Evolutionary conservation across 2,888 invertebrate genomes (phyloP).

Genomic region (Dryobotodes eremita): DNA sequence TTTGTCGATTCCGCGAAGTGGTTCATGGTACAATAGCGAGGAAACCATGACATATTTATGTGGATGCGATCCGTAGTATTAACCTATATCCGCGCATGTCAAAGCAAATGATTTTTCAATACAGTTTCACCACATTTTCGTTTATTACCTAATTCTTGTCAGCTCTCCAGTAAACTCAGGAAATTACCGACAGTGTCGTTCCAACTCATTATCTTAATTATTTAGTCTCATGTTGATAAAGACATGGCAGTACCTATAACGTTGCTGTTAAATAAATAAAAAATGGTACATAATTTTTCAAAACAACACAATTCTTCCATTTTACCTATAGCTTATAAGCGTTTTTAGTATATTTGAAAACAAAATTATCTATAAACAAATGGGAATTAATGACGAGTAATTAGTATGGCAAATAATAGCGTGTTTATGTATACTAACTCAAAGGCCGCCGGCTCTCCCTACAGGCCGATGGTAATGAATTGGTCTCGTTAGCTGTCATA

Average conservation of each 20-base stretch:
- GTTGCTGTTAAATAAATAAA: neutral
- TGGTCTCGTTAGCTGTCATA: conserved; percentile 74
- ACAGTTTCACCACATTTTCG: conserved; percentile 43
- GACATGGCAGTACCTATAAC: neutral
- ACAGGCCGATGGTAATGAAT: conserved; percentile 76
- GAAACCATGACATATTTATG: conserved; percentile 51
- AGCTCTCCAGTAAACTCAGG: conserved; percentile 43
- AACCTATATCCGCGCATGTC: conserved; percentile 36
- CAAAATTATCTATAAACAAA: conserved; percentile 57
- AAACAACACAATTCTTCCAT: neutral
- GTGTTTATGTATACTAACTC: conserved; percentile 76
- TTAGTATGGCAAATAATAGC: conserved; percentile 76
- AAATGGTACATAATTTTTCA: neutral
- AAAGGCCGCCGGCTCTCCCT: conserved; percentile 71
- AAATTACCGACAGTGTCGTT: conserved; percentile 32
- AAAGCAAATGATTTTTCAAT: conserved; percentile 37
- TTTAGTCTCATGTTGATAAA: conserved; percentile 31
- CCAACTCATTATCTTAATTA: conserved; percentile 36
- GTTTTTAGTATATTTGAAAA: conserved; percentile 28
- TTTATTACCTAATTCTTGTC: conserved; percentile 48
- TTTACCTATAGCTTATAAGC: neutral
- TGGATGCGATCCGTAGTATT: conserved; percentile 15
- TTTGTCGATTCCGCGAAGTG: conserved; percentile 67
- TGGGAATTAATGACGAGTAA: conserved; percentile 73
- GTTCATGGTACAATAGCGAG: conserved; percentile 54